Evolutionary conservation across 2,888 invertebrate species (phyloP).

Genomic region (Megastigmus dorsalis): DNA sequence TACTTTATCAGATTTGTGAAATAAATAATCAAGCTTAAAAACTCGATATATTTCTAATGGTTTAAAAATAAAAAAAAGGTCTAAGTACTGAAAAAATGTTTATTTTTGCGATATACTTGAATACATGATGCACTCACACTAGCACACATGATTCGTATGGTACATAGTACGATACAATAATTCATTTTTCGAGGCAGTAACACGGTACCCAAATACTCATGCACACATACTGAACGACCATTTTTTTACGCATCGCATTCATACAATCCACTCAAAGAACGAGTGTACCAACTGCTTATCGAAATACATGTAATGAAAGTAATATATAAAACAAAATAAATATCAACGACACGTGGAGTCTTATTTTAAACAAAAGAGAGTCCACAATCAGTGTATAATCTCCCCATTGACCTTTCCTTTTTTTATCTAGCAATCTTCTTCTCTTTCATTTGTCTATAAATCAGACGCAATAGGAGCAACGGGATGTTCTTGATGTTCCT

Average conservation of each 20-base stretch:
- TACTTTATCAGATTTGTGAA: constrained; percentile 25
- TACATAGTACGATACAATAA: constrained; percentile 69
- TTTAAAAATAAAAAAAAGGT: constrained; percentile 17
- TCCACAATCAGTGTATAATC: constrained; percentile 53
- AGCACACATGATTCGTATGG: constrained; percentile 63
- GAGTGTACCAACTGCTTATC: constrained; percentile 60
- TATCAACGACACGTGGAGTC: constrained; percentile 63
- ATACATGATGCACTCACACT: constrained; percentile 59
- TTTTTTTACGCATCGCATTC: constrained; percentile 32
- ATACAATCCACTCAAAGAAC: constrained; percentile 51
- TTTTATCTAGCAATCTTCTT: constrained; percentile 43
- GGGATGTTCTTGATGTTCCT: constrained; percentile 54
- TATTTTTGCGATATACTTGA: constrained; percentile 66
- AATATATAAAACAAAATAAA: constrained; percentile 72
- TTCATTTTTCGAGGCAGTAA: constrained; percentile 52
- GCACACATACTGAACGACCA: constrained; percentile 46
- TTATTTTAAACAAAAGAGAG: constrained; percentile 56
- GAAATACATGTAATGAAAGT: constrained; percentile 65
- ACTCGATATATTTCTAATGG: background rate
- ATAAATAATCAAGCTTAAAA: constrained; percentile 30
- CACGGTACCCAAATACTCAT: constrained; percentile 47
- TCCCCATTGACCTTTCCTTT: constrained; percentile 31
- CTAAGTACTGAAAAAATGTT: constrained; percentile 69
- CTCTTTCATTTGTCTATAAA: constrained; percentile 32
- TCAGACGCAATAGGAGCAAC: constrained; percentile 46